Base-by-base conservation (phyloP, 1,140 invertebrate genomes). In the Papilio machaon region DNA sequence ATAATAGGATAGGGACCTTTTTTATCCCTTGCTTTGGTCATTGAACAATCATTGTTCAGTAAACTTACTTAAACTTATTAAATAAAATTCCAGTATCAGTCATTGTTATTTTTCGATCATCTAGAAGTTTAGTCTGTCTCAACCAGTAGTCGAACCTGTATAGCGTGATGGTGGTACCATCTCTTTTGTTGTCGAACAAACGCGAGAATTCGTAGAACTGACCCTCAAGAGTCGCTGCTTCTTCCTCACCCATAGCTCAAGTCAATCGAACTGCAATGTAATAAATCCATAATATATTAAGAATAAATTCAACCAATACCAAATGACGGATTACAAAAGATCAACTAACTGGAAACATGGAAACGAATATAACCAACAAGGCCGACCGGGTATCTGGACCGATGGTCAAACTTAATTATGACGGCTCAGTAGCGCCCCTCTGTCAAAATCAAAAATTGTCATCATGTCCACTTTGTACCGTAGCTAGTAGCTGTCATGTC, bases 71-170 rank as follows among this genome's bases (percentile, higher is more conserved):
- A 81, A 86, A 93, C 76, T 90, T 92, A 80, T 89, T 91, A 80
- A 93, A 94, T 43, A 89, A 38, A 15, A 90, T 86, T 58, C 93
- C 93, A 4, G 93, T 94, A 43, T 94, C 91, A 0, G 91, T 94
- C 88, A 93, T 92, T 3, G 92, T 94, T 9, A 94, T 19, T 76
- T 90, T 90, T 19, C 90, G 87, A 58, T 94, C 91, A 13, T 93
- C 92, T 13, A 94, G 77, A 1, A 94, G 17, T 46, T 90, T 90
- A 2, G 89, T 88, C 81, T 94, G 93, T 43, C 90, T 82, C 80
- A 94, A 82, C 93, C 93, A 94, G 43, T 85, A 91, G 78, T 94
- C 93, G 3, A 87, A 90, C 13, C 87, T 77, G n/a, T 90, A 91
- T 11, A 94, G 80, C 0, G 92, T 92, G 1, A 94, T 93, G 0